Evolutionary conservation across 2,888 invertebrate species (phyloP), one percentile per base, ranked within the genome.

Genomic region (Cephonodes hylas): DNA sequence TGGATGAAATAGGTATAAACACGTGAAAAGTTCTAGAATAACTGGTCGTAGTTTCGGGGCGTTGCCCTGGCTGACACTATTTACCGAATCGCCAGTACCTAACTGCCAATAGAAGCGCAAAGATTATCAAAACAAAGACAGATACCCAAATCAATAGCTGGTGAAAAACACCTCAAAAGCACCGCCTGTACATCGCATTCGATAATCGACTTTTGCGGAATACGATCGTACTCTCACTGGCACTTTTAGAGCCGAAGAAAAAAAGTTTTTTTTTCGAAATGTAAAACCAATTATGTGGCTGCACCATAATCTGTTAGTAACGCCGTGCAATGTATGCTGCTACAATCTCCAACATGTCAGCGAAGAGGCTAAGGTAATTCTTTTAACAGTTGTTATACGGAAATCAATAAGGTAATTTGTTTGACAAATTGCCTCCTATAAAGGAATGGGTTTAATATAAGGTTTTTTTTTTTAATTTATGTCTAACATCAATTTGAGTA

Each of bases 91-190:
- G 10, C 8, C 15, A 15, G 8, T 44, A n/a, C n/a, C n/a, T n/a
- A 48, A 22, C 48, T 18, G 27, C 53, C 53, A 53, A 53, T 23
- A 42, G 31, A 48, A 62, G 53, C 27, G 58, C 61, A 23, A 66
- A 34, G 25, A 3, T 66, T 68, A 78, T 77, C 77, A 61, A 27
- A 53, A 61, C 42, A 68, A 77, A 38, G 58, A n/a, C n/a, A 42
- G 74, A 78, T 77, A 72, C 64, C 59, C 56, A 63, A 72, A 69
- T 69, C 64, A 69, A 64, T 61, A 53, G 63, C 53, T 59, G 63
- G 57, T 66, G 61, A 67, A 71, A n/a, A n/a, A 69, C 61, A 62
- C 48, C 65, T 59, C 66, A 69, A 68, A 58, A 62, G 69, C 69
- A 67, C 69, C 62, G 62, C 63, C 63, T 27, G 34, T 59, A 25